Conservation (phyloP, 1,140 invertebrate genomes). For the Papilio helenus region DNA sequence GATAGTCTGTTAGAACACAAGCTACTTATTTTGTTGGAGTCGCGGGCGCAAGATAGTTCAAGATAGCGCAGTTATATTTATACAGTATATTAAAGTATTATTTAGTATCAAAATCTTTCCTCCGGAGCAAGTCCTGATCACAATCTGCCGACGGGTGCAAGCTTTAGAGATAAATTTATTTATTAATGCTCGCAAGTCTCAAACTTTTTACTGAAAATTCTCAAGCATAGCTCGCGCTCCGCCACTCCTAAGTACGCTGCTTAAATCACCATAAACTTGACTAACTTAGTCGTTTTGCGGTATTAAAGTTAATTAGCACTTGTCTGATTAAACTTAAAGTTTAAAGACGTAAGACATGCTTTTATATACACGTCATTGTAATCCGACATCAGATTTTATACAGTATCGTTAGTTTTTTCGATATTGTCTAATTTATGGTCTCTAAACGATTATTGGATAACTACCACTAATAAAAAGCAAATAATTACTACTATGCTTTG, state of each 20-base stretch:
- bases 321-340: neutral
- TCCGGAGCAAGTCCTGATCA: conserved; percentile 22
- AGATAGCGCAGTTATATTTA: too few relatives aligned
- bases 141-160: conserved; percentile 30
- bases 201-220: conserved; percentile 37
- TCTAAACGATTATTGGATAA: too few relatives aligned
- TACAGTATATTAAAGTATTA: conserved; percentile 1
- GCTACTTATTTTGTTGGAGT: too few relatives aligned
- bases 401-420: too few relatives aligned
- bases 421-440: too few relatives aligned
- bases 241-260: conserved; percentile 16
- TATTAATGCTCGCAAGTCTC: conserved; percentile 25
- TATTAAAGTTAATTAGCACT: conserved; percentile 18
- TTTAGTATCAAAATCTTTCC: neutral
- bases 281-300: conserved; percentile 10
- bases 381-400: neutral
- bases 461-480: too few relatives aligned
- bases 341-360: neutral
- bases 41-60: too few relatives aligned
- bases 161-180: conserved; percentile 36
- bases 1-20: too few relatives aligned
- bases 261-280: conserved; percentile 29
- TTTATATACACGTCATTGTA: neutral
- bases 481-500: too few relatives aligned
- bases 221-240: conserved; percentile 19